Base-by-base conservation (phyloP, 2,888 invertebrate species). In the Temnothorax unifasciatus region DNA sequence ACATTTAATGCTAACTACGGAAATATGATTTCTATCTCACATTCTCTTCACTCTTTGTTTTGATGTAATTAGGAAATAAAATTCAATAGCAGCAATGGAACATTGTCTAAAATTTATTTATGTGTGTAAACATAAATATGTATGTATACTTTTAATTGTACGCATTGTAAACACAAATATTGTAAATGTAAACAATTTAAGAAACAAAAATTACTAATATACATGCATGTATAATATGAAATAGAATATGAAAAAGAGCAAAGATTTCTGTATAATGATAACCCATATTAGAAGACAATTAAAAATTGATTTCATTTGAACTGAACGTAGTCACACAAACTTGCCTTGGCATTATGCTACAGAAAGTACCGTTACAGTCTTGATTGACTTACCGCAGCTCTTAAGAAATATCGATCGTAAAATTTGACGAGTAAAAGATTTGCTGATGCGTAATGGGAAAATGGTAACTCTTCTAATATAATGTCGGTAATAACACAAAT, bases 11-110 rank as follows among this genome's bases (percentile, higher is more conserved):
- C 3, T 50, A 50, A 34, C n/a, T 38, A 29, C 13, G 21, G 4
- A 73, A 74, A 29, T 41, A 38, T 11, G 25, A 59, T 29, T 41
- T 38, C 57, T 21, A 11, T 57, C 41, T 25, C 9, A 6, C n/a
- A 44, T 74, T 75, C 38, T n/a, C 34, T 34, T 75, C 47, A 29
- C 15, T 57, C 41, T 15, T 38, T 15, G 44, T 61, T 71, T 74
- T 61, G 9, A 47, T 34, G 47, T 41, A 41, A 47, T 64, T 64
- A 75, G 47, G 15, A 47, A 54, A 13, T n/a, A 44, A 29, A 47
- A 34, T n/a, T 44, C 9, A 59, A 59, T 41, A 44, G 25, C 59
- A n/a, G 29, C 13, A 21, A 6, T 64, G 21, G 13, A 61, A 21
- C 18, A 18, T 18, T 29, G 9, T 9, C 61, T 18, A 61, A 21